Evolutionary conservation across 2,113 vertebrate species (phyloP), one percentile per base, ranked within the genome.

Genomic region (Notarius quadriscutis): DNA sequence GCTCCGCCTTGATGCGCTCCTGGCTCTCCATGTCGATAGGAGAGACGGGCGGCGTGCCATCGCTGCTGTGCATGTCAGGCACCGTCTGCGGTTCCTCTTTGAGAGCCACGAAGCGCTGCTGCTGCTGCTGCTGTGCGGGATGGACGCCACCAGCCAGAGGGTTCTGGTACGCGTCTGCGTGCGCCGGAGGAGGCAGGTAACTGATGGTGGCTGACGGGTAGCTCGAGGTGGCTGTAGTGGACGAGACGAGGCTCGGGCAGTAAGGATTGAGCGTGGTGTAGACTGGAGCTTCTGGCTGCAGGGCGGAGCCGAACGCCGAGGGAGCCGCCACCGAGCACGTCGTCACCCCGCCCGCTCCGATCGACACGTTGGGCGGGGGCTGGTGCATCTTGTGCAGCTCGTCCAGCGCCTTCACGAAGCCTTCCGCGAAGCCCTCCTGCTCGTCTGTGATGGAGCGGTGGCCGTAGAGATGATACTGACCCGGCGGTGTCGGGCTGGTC

Each of bases 341-440:
- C 58, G 95, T 94, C 82, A 94, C 93, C 27, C 94, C 94, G 58
- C 94, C 94, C 89, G 92, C 94, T 77, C 95, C 96, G 91, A 98
- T 94, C 58, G 97, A 97, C 90, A 97, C 96, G 78, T 97, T 97
- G 41, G 97, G 96, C 63, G 97, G 97, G 10, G 96, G 95, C 90
- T 97, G 97, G 93, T 98, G 97, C 93, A 98, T 97, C 91, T 98
- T 97, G 92, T 98, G 97, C 86, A 99, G 94, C 91, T 98, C 97
- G 79, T 99, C 97, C 94, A 98, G 92, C 0, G 97, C 97, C 91
- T 97, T 97, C 6, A 97, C 96, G 84, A 98, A 98, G 48, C 96
- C 96, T 86, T 97, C 96, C 0, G 95, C 94, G 90, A 98, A 99
- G 5, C 95, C 96, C 90, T 98, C 97, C 92, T 98, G 97, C 89